phyloP scores from a whole-genome alignment of 2,797 vertebrate genomes.

The Rhabdophis nuchalis region DNA sequence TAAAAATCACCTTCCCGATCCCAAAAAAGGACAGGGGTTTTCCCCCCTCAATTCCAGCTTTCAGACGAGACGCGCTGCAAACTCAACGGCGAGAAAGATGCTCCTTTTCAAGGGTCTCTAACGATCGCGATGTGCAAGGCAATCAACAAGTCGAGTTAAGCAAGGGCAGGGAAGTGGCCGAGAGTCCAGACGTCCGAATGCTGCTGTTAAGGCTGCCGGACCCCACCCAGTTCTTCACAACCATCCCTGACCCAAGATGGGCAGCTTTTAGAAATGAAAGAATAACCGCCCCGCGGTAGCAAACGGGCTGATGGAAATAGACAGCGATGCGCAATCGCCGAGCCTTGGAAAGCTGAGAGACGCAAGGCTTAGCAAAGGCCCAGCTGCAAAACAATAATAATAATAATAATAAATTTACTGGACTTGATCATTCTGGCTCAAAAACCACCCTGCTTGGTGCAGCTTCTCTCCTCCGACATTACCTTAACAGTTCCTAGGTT shows the following conservation, averaged over 20 bases:
- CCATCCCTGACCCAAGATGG: background rate
- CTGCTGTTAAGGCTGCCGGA: background rate
- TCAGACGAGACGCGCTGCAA: accelerated
- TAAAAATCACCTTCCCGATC: background rate
- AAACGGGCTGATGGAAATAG: background rate
- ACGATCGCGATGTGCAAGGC: background rate
- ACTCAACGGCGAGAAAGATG: background rate
- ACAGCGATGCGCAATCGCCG: background rate
- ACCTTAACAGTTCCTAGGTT: no score
- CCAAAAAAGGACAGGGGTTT: background rate
- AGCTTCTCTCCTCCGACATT: no score
- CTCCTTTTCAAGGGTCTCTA: background rate
- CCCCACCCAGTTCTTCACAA: background rate
- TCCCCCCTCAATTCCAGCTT: background rate
- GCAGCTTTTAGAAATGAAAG: background rate
- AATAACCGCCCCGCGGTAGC: accelerated
- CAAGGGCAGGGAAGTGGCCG: accelerated
- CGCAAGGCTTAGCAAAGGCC: background rate
- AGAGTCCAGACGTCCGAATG: background rate
- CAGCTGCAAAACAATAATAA: background rate
- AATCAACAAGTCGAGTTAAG: slow-evolving; percentile 5
- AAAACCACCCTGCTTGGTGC: no score
- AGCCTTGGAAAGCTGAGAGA: background rate
- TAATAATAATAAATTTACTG: no score
- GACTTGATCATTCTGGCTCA: no score